Evolutionary conservation across 2,888 invertebrate genomes (phyloP).

Genomic region (Blastobasis lacticolella): DNA sequence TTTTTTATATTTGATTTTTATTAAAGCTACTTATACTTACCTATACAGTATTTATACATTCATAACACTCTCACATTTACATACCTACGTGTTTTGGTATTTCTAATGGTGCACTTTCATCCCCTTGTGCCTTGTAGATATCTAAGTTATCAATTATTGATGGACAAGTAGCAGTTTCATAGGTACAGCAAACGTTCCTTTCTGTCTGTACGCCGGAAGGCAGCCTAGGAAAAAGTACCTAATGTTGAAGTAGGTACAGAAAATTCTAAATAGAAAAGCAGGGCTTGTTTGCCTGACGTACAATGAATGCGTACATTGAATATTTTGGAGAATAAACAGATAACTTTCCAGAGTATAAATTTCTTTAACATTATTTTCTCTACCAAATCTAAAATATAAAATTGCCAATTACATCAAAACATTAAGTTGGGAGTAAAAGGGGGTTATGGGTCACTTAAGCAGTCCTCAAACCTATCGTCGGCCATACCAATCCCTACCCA

Average conservation of each 20-base stretch:
- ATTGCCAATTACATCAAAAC: too few species aligned
- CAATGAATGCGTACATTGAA: constrained; percentile 92
- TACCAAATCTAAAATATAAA: constrained; percentile 82
- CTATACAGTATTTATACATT: too few species aligned
- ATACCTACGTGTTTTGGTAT: constrained; percentile 87
- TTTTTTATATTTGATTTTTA: too few species aligned
- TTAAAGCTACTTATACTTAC: too few species aligned
- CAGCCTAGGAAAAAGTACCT: constrained; percentile 95
- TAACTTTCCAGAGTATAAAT: constrained; percentile 98
- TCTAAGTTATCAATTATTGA: too few species aligned
- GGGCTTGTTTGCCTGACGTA: constrained; percentile 94
- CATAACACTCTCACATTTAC: too few species aligned
- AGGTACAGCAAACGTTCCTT: constrained; percentile 96
- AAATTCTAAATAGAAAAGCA: neutral
- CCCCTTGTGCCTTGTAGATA: too few species aligned
- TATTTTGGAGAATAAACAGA: constrained; percentile 94
- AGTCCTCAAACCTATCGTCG: too few species aligned
- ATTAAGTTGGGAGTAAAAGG: too few species aligned
- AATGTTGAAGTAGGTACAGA: constrained; percentile 16
- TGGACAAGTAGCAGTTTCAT: constrained; percentile 91
- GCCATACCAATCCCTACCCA: too few species aligned
- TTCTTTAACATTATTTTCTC: constrained; percentile 93
- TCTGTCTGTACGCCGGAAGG: constrained; percentile 96
- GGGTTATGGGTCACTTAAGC: too few species aligned
- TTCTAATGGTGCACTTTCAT: constrained; percentile 97